A percentile compares a stretch with the other conserved stretches of the same genome.
These are phyloP conservation scores for Erebia ligea DNA, from an alignment of 2,888 invertebrate species.

Conservation along the genomic window DNA sequence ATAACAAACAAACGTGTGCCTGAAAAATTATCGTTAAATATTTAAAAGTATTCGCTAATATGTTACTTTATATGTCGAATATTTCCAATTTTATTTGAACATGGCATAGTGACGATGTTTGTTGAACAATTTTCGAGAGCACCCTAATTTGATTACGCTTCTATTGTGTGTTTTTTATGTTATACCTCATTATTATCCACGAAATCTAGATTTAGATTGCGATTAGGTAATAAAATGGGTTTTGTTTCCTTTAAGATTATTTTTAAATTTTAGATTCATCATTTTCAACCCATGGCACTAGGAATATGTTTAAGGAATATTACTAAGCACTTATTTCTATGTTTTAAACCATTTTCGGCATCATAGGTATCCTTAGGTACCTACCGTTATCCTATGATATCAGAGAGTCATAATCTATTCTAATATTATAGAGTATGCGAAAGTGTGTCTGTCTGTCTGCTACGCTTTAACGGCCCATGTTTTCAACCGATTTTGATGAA, in stretches of 20 bases:
- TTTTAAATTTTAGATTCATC: neutral
- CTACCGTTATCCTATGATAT: too few relatives aligned
- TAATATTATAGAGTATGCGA: too few relatives aligned
- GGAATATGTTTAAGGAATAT: too few relatives aligned
- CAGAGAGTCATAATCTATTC: too few relatives aligned
- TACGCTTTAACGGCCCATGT: too few relatives aligned
- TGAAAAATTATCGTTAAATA: slow-evolving; percentile 31
- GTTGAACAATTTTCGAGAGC: slow-evolving; percentile 29
- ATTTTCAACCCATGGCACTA: too few relatives aligned
- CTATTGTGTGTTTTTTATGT: slow-evolving; percentile 14
- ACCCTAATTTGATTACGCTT: slow-evolving; percentile 27
- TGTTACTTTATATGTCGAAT: slow-evolving; percentile 8
- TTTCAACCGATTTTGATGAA: too few relatives aligned
- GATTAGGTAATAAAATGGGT: neutral
- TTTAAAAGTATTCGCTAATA: slow-evolving; percentile 28
- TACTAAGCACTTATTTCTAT: too few relatives aligned
- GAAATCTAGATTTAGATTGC: slow-evolving; percentile 12
- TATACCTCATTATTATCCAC: neutral
- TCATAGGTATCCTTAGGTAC: too few relatives aligned
- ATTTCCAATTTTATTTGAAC: slow-evolving; percentile 18
- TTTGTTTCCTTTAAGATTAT: slow-evolving; percentile 4
- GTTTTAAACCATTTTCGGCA: too few relatives aligned
- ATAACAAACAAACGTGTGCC: slow-evolving; percentile 14
- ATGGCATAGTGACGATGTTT: slow-evolving; percentile 26
- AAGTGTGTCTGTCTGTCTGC: too few relatives aligned